Base-by-base conservation (phyloP, 2,113 vertebrate genomes). In the Saccopteryx leptura region DNA sequence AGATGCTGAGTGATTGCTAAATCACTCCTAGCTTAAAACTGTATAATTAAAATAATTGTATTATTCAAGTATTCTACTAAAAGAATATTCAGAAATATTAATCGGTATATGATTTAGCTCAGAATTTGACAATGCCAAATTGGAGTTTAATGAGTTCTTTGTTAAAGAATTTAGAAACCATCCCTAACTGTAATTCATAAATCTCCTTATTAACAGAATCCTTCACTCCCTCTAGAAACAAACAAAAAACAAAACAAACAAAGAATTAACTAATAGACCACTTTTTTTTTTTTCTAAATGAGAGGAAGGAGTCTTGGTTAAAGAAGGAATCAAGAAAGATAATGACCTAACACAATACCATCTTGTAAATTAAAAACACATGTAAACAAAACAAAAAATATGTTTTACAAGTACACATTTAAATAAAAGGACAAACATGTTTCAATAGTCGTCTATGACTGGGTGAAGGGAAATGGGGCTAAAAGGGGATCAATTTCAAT, bases 211-310 rank as follows among this genome's bases (percentile, higher is more conserved):
- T 69, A 93, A 82, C 2, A 91, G 54, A 85, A 88, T 84, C 9
- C 39, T 82, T 61, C 66, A 66, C 24, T n/a, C 17, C n/a, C 56
- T 90, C 65, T 90, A 15, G 88, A 75, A 92, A 46, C 75, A 95
- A 92, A 92, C 88, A 94, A 61, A 69, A 95, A 94, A 66, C 26
- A 75, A 0, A 92, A 46, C 75, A 95, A 92, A 92, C 88, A 94
- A 61, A 69, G 94, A 94, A 66, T 21, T 58, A 91, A 72, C 58
- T 92, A 5, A n/a, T 66, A 71, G 46, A 63, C 72, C 2, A 52
- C n/a, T n/a, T 46, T 61, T 71, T 65, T 90, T 87, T 60, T 33
- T 10, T n/a, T 79, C 50, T 81, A 39, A 39, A 24, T 72, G 26
- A 81, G 46, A 94, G 50, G 17, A 93, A 90, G 17, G 66, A 92